Evolutionary conservation across 1,140 invertebrate species (phyloP).

Genomic region (Drosophila seguyi): DNA sequence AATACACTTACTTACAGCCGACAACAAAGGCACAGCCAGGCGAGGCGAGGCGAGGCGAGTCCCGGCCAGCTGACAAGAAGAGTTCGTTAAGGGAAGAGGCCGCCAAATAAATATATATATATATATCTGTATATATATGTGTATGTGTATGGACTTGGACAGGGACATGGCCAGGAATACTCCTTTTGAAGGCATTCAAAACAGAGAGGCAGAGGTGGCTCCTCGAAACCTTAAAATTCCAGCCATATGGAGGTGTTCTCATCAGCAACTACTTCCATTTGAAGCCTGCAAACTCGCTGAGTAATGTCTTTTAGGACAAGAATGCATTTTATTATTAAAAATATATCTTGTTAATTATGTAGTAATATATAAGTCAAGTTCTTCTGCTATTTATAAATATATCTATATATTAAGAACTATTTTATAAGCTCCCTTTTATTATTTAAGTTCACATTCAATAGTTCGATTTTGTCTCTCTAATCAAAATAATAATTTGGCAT

Average conservation of each 20-base stretch:
- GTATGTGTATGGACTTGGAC: not conserved
- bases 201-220: not conserved
- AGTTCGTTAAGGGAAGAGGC: constrained; percentile 39
- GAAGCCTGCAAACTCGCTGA: not conserved
- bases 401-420: too few species aligned
- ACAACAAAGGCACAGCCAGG: constrained; percentile 32
- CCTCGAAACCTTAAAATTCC: not conserved
- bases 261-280: not conserved
- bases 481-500: too few species aligned
- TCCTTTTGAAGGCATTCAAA: too few species aligned
- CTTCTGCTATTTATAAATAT: too few species aligned
- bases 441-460: too few species aligned
- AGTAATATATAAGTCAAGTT: too few species aligned
- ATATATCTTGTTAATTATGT: too few species aligned
- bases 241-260: not conserved
- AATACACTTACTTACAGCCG: constrained; percentile 27
- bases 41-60: constrained; percentile 4
- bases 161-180: not conserved
- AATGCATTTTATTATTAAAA: too few species aligned
- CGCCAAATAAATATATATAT: constrained; percentile 35
- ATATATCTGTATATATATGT: constrained; percentile 13
- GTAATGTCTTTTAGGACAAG: not conserved
- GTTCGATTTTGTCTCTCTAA: too few species aligned
- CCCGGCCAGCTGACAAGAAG: constrained; percentile 43
- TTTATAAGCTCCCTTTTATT: too few species aligned